Conservation (phyloP, 2,888 invertebrate species). For the Onchidella celtica region DNA sequence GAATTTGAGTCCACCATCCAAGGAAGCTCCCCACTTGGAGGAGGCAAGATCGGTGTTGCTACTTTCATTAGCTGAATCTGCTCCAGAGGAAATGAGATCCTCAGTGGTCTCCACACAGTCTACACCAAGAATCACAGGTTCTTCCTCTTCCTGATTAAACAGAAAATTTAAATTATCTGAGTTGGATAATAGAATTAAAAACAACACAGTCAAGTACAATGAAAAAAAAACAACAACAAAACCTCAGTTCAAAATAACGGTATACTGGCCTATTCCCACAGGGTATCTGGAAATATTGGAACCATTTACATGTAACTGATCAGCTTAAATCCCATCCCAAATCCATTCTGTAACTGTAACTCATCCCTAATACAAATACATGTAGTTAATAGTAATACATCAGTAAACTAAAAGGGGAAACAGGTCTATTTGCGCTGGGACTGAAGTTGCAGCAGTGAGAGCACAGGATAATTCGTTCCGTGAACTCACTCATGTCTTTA, state of each 20-base stretch:
- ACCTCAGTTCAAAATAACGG: not conserved
- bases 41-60: conserved; percentile 4
- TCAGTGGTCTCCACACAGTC: conserved; percentile 51
- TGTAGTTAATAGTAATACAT: too few species aligned
- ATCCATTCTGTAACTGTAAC: too few species aligned
- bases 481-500: too few species aligned
- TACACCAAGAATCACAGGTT: conserved; percentile 48
- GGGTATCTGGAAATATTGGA: too few species aligned
- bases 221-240: too few species aligned
- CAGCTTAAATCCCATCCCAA: too few species aligned
- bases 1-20: conserved; percentile 43
- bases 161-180: not conserved
- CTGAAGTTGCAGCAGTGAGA: too few species aligned
- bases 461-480: too few species aligned
- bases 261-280: not conserved
- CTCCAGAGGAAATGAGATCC: conserved; percentile 34
- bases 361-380: too few species aligned
- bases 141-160: conserved; percentile 53
- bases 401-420: too few species aligned
- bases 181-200: not conserved
- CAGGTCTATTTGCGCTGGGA: too few species aligned
- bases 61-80: conserved; percentile 24
- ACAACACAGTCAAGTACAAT: not conserved
- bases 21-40: conserved; percentile 38
- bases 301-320: too few species aligned